Evolutionary conservation across 2,113 vertebrate species (phyloP).

Genomic region (Protobothrops flavoviridis): DNA sequence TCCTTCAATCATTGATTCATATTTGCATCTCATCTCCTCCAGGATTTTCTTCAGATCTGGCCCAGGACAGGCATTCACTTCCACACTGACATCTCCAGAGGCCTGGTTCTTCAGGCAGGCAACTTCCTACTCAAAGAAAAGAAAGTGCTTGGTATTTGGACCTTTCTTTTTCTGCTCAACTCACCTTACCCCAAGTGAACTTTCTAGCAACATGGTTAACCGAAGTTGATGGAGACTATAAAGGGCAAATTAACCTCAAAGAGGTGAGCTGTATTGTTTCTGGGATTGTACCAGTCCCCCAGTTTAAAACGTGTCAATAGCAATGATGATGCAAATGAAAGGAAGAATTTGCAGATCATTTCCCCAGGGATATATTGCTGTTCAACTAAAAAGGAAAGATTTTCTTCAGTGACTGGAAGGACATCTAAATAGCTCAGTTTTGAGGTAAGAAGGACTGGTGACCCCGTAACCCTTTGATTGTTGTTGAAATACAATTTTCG

Average conservation of each 20-base stretch:
- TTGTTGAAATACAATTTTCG: background rate
- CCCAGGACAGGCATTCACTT: constrained; percentile 70
- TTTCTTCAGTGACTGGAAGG: background rate
- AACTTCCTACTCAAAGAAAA: constrained; percentile 64
- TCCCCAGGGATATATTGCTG: background rate
- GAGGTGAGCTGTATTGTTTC: background rate
- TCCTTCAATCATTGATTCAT: constrained; percentile 78
- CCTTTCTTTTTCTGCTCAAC: background rate
- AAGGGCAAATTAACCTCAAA: background rate
- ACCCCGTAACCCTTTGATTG: background rate
- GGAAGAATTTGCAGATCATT: background rate
- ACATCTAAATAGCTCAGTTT: background rate
- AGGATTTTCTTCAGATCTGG: constrained; percentile 69
- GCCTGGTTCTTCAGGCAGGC: constrained; percentile 62
- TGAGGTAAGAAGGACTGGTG: background rate
- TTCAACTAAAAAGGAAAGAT: background rate
- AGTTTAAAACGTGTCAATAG: background rate
- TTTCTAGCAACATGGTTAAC: background rate
- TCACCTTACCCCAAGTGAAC: background rate
- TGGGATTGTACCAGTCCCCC: background rate
- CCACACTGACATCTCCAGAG: constrained; percentile 68
- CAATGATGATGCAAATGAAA: background rate
- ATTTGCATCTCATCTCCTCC: constrained; percentile 76
- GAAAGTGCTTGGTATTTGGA: background rate
- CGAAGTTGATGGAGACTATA: background rate